Base-by-base conservation (phyloP, 2,113 vertebrate species). In the Grantiella picta region DNA sequence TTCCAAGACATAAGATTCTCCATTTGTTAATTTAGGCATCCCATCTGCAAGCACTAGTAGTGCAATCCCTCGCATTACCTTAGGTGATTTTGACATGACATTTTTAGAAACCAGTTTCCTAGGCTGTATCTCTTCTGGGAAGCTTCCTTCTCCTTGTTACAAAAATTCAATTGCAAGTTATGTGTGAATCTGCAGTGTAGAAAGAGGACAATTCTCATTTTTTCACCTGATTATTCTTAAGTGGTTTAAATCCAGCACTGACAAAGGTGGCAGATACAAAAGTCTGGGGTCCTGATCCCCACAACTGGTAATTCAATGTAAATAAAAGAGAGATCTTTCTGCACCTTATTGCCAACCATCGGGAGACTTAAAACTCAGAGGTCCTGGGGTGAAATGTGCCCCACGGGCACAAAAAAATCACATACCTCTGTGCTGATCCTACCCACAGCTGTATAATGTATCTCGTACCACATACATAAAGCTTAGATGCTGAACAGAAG, bases 401-500 rank as follows among this genome's bases (percentile, higher is more conserved):
- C 40, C 28, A 29, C 5, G 38, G 64, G 36, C 42, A 83, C 36
- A 73, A 85, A 80, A 44, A 15, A 9, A 45, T 21, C 59, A 38
- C 35, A 15, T 11, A n/a, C 20, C 9, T 40, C 13, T 38, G 10
- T 4, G 19, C 25, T 63, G 52, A 65, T 53, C 7, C 35, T 59
- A 42, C 25, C n/a, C 60, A 54, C 18, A 42, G 35, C 53, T 69
- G 23, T 18, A 3, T 35, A 29, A 44, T 22, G 38, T 22, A 35
- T 15, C 5, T 24, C 50, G 29, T 29, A 49, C 8, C 2, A 3
- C 6, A 3, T 6, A 33, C 22, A 9, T 2, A 59, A 23, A 31
- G 65, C 11, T 29, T 14, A 27, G 47, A 21, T 19, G 25, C 10
- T 52, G 35, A 75, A 42, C 7, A 60, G 47, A 35, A 42, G 56